These are phyloP conservation scores for Ceratosolen solmsi DNA, from an alignment of 1,140 invertebrate genomes.

Conservation along the genomic window DNA sequence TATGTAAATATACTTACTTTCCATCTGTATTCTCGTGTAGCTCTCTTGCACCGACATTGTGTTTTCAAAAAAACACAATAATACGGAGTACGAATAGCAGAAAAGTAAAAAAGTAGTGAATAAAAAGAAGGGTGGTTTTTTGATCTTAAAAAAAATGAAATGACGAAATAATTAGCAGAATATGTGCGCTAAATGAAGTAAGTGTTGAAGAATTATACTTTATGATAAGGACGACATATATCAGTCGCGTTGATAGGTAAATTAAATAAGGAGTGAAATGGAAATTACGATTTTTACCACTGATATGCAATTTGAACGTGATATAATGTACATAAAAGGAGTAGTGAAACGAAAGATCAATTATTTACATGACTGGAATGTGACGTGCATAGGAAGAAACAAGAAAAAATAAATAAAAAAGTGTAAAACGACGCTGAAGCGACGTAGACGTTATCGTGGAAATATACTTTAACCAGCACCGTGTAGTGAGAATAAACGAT, in stretches of 20 bases:
- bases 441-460: constrained; percentile 46
- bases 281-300: constrained; percentile 60
- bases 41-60: constrained; percentile 2
- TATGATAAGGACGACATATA: constrained; percentile 23
- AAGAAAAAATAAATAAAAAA: constrained; percentile 35
- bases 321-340: constrained; percentile 67
- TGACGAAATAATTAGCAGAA: constrained; percentile 19
- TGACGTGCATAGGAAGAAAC: constrained; percentile 40
- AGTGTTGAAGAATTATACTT: constrained; percentile 44
- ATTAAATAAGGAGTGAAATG: constrained; percentile 51
- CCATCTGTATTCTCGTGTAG: constrained; percentile 9
- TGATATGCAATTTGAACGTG: constrained; percentile 63
- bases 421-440: neutral
- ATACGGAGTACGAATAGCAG: neutral
- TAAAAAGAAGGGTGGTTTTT: constrained; percentile 11
- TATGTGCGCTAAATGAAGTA: constrained; percentile 51
- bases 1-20: constrained; percentile 35
- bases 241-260: constrained; percentile 52
- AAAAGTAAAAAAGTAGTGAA: neutral
- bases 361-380: constrained; percentile 61
- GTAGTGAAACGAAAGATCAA: constrained; percentile 60
- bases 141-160: neutral
- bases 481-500: constrained; percentile 71
- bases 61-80: neutral
- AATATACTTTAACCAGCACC: constrained; percentile 71